Evolutionary conservation across 1,140 invertebrate species (phyloP).

Genomic region (Dysdera silvatica): DNA sequence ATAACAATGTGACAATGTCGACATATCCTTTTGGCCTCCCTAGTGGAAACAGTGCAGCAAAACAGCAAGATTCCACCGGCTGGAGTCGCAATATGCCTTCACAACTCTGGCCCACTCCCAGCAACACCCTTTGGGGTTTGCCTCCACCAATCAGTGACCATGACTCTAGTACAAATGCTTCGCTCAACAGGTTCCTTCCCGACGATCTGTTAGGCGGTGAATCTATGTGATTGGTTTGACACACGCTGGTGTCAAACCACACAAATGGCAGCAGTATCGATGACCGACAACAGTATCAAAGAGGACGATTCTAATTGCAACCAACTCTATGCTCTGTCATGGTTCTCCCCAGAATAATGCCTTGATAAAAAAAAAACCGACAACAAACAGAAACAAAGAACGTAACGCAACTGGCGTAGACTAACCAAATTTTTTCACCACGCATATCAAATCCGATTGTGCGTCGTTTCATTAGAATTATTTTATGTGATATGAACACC

Average conservation of each 20-base stretch:
- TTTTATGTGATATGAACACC: constrained; percentile 24
- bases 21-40: constrained; percentile 9
- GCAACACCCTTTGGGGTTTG: constrained; percentile 57
- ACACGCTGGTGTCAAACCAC: background rate
- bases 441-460: background rate
- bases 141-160: constrained; percentile 46
- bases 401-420: background rate
- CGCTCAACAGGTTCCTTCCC: constrained; percentile 75
- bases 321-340: background rate
- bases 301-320: too few relatives aligned
- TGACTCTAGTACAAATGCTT: constrained; percentile 70
- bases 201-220: constrained; percentile 68
- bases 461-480: too few relatives aligned
- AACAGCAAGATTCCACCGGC: background rate
- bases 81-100: constrained; percentile 15
- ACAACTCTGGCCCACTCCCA: constrained; percentile 35
- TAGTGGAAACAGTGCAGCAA: background rate
- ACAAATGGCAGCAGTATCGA: background rate
- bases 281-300: background rate
- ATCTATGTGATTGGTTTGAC: constrained; percentile 13
- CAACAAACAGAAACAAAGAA: background rate
- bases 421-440: background rate
- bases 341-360: background rate
- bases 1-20: too few relatives aligned
- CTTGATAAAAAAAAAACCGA: background rate